Evolutionary conservation across 2,888 invertebrate genomes (phyloP).

Genomic region (Bembecia ichneumoniformis): DNA sequence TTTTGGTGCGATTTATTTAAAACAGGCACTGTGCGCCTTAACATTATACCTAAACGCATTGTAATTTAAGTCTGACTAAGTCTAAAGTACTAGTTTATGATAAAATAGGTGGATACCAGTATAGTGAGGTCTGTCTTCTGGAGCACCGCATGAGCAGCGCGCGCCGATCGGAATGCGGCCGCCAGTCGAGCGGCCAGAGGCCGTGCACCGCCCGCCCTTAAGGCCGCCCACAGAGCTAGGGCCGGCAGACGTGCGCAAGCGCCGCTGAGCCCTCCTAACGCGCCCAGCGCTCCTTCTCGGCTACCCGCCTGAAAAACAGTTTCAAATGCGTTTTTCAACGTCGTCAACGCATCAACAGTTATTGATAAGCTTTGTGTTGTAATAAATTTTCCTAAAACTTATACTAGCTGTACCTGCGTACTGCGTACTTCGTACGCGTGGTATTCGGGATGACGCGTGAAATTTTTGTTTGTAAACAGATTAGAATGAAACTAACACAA

Average conservation of each 20-base stretch:
- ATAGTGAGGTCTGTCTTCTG: constrained; percentile 79
- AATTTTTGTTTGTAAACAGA: no score
- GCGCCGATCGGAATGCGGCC: constrained; percentile 74
- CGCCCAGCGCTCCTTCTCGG: constrained; percentile 71
- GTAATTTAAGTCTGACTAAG: no score
- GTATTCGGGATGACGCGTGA: no score
- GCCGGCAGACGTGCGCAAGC: constrained; percentile 78
- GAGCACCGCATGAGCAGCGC: constrained; percentile 52
- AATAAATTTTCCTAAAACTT: no score
- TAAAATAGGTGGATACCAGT: constrained; percentile 67
- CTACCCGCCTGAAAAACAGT: constrained; percentile 42
- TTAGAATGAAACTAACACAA: no score
- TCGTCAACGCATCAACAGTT: no score
- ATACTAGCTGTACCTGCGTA: no score
- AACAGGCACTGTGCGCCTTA: no score
- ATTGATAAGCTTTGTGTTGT: no score
- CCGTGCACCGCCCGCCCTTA: constrained; percentile 81
- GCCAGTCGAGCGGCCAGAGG: constrained; percentile 79
- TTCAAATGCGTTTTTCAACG: no score
- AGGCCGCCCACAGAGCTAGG: constrained; percentile 87
- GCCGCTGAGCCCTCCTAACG: constrained; percentile 72
- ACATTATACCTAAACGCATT: not conserved
- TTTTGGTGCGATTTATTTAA: no score
- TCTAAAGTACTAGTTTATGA: not conserved
- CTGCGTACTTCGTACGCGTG: no score